Evolutionary conservation across 2,888 invertebrate genomes (phyloP).

Genomic region (Ormyrus pomaceus): DNA sequence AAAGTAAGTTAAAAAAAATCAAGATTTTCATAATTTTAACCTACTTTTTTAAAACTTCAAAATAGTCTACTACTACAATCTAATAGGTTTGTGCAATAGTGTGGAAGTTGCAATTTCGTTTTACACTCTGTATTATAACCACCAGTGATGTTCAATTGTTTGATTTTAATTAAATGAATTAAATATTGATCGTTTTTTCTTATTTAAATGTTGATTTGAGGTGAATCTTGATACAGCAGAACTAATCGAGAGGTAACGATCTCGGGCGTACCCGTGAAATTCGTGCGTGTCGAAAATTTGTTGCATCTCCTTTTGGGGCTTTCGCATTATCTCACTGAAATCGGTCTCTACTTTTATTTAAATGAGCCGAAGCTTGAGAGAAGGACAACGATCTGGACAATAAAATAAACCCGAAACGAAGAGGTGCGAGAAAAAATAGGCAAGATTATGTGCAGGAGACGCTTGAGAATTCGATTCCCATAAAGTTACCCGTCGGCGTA

Average conservation of each 20-base stretch:
- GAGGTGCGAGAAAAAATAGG: constrained; percentile 59
- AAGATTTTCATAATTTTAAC: too few species aligned
- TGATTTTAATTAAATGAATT: too few species aligned
- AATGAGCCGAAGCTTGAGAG: constrained; percentile 42
- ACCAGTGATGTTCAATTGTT: too few species aligned
- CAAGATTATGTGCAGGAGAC: constrained; percentile 26
- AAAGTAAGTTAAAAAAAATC: too few species aligned
- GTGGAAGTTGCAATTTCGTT: too few species aligned
- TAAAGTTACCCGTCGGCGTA: not conserved
- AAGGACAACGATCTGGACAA: constrained; percentile 42
- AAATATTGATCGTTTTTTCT: too few species aligned
- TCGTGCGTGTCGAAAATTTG: constrained; percentile 42
- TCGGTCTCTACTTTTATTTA: constrained; percentile 48
- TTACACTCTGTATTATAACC: too few species aligned
- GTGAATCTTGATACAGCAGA: constrained; percentile 52
- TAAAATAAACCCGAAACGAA: constrained; percentile 36
- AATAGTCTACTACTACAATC: too few species aligned
- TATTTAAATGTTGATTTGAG: not conserved
- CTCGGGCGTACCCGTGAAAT: constrained; percentile 33
- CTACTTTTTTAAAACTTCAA: too few species aligned
- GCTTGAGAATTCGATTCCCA: constrained; percentile 1
- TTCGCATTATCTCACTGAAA: constrained; percentile 34
- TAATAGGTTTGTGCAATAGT: too few species aligned
- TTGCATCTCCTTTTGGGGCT: constrained; percentile 10
- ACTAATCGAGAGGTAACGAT: constrained; percentile 39